Evolutionary conservation across 2,888 invertebrate species (phyloP).

Genomic region (Rotaria sp.): DNA sequence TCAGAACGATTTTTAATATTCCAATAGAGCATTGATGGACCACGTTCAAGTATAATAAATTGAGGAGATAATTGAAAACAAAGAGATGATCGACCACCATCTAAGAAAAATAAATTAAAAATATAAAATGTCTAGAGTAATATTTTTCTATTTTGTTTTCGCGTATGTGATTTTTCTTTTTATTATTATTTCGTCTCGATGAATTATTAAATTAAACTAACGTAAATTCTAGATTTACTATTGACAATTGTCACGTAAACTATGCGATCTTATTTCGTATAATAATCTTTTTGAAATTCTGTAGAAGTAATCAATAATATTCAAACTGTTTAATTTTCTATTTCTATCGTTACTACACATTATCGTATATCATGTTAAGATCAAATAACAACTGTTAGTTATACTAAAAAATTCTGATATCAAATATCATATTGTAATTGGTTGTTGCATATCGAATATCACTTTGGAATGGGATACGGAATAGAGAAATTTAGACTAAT

Average conservation of each 20-base stretch:
- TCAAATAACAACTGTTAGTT: conserved; percentile 19
- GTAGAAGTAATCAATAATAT: background rate
- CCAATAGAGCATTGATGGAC: background rate
- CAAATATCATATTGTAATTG: conserved; percentile 19
- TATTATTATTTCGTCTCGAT: too few relatives aligned
- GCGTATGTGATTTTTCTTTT: background rate
- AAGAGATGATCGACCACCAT: background rate
- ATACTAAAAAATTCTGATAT: conserved; percentile 22
- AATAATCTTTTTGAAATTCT: background rate
- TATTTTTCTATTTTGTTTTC: background rate
- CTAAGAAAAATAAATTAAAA: background rate
- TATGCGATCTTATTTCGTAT: too few relatives aligned
- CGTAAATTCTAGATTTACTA: too few relatives aligned
- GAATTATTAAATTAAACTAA: too few relatives aligned
- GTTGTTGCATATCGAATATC: conserved; percentile 3
- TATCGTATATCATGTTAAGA: conserved; percentile 12
- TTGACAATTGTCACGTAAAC: too few relatives aligned
- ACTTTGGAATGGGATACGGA: background rate
- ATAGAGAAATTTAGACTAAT: background rate
- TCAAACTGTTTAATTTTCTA: background rate
- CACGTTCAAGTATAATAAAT: background rate
- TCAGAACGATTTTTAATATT: background rate
- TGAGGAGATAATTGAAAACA: background rate
- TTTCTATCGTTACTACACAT: background rate
- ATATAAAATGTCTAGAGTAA: too few relatives aligned